A percentile compares a stretch with the other conserved stretches of the same genome.
Conservation (phyloP, 2,888 invertebrate species). For the Heliconius sara region DNA sequence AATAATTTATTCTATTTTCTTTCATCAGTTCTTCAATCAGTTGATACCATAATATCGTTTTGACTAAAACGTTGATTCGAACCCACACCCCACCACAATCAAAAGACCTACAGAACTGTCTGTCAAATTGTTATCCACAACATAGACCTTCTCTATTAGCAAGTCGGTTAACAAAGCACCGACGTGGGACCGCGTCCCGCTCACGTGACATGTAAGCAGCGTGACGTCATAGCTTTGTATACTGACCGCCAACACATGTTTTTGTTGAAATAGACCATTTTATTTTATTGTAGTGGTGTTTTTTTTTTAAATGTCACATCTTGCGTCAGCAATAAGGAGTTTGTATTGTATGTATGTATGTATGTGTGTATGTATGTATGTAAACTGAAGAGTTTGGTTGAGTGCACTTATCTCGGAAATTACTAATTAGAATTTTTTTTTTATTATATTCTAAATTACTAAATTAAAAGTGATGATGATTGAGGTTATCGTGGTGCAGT, state of each 20-base stretch:
- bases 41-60: too few species aligned
- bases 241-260: slow-evolving; percentile 32
- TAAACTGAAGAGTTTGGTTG: neutral
- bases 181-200: slow-evolving; percentile 38
- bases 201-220: slow-evolving; percentile 40
- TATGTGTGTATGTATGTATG: neutral
- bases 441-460: too few species aligned
- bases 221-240: slow-evolving; percentile 36
- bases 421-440: too few species aligned
- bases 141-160: neutral
- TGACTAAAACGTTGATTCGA: too few species aligned
- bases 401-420: too few species aligned
- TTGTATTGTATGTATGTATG: neutral
- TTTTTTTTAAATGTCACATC: slow-evolving; percentile 10
- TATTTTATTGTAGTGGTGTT: neutral
- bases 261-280: slow-evolving; percentile 28
- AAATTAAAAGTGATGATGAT: neutral
- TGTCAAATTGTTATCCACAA: neutral
- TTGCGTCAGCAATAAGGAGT: neutral
- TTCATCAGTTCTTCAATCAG: too few species aligned
- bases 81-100: neutral
- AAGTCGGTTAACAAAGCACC: slow-evolving; percentile 10
- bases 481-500: neutral
- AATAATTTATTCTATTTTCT: too few species aligned
- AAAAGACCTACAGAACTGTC: neutral